Evolutionary conservation across 2,888 invertebrate species (phyloP).

Genomic region (Eristalis arbustorum): DNA sequence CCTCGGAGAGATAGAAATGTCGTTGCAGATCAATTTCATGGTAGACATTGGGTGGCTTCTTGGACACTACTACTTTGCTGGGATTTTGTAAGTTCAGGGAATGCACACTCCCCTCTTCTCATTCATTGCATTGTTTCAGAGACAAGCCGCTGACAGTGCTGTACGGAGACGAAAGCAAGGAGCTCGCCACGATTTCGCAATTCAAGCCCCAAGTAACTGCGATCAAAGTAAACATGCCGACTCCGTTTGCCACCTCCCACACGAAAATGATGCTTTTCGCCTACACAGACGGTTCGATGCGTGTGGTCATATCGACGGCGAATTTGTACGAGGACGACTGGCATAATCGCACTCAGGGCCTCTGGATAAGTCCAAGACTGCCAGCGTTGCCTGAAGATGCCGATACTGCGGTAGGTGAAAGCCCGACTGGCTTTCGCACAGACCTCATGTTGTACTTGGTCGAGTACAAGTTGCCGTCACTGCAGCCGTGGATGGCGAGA

Average conservation of each 20-base stretch:
- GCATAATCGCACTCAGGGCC: conserved; percentile 96
- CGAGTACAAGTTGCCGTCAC: conserved; percentile 85
- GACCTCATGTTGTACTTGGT: conserved; percentile 88
- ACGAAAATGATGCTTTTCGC: conserved; percentile 94
- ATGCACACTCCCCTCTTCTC: neutral
- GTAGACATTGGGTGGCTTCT: conserved; percentile 94
- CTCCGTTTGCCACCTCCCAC: conserved; percentile 92
- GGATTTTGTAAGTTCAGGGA: conserved; percentile 83
- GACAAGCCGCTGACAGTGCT: conserved; percentile 87
- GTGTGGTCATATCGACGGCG: conserved; percentile 94
- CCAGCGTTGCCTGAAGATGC: conserved; percentile 83
- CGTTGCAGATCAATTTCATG: conserved; percentile 96
- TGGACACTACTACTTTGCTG: conserved; percentile 90
- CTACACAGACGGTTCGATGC: conserved; percentile 89
- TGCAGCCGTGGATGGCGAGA: conserved; percentile 87
- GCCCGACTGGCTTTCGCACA: conserved; percentile 90
- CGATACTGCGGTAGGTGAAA: conserved; percentile 85
- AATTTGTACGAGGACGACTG: conserved; percentile 96
- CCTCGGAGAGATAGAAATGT: conserved; percentile 87
- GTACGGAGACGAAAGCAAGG: conserved; percentile 87
- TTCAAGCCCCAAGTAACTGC: conserved; percentile 85
- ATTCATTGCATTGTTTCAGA: neutral
- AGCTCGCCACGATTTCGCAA: conserved; percentile 82
- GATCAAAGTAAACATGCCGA: conserved; percentile 86
- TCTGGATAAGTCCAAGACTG: conserved; percentile 94